These are phyloP conservation scores for Triops cancriformis DNA, from an alignment of 1,140 invertebrate species.

Conservation along the genomic window DNA sequence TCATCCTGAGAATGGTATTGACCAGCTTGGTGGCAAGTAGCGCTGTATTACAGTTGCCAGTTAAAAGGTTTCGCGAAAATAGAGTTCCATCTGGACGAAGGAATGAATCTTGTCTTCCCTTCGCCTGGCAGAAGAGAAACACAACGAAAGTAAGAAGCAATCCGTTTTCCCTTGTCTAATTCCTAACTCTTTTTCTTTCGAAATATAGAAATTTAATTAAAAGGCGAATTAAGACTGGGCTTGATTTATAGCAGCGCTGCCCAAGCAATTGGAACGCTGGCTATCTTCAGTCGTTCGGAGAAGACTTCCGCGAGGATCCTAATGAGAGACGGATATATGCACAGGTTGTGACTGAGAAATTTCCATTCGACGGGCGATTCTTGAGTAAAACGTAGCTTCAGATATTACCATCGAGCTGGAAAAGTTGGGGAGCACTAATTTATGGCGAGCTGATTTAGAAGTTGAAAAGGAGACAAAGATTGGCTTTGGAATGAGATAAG, in stretches of 20 bases:
- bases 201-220: neutral
- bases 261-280: no score
- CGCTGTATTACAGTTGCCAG: constrained; percentile 90
- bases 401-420: no score
- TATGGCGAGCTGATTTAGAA: neutral
- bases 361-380: no score
- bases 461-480: neutral
- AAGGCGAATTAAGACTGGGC: neutral
- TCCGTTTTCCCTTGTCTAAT: no score
- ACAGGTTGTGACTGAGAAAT: no score
- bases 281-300: no score
- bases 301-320: no score
- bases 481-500: neutral
- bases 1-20: constrained; percentile 42
- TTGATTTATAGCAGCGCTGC: no score
- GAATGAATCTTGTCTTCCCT: constrained; percentile 48
- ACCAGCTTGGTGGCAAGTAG: constrained; percentile 52
- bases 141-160: constrained; percentile 36
- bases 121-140: constrained; percentile 44
- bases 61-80: constrained; percentile 76
- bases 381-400: no score
- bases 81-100: constrained; percentile 80
- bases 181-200: no score
- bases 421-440: neutral
- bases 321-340: no score